Percentiles rank a stretch among this genome's conserved stretches.
Evolutionary conservation across 2,888 invertebrate species (phyloP).

Genomic region (Drosophila mercatorum): DNA sequence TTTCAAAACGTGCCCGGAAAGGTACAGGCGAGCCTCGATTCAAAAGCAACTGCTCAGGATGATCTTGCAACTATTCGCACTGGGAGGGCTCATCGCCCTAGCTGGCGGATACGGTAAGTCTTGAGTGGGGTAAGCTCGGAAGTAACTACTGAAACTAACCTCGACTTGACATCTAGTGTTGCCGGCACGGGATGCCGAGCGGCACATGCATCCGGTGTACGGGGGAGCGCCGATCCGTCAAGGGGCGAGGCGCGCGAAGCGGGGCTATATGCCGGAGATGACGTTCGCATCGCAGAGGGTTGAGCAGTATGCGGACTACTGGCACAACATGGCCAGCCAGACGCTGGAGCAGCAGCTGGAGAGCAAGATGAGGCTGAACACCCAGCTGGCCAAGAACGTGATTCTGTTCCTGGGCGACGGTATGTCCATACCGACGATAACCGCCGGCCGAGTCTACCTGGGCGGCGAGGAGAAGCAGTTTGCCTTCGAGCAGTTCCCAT

Average conservation of each 20-base stretch:
- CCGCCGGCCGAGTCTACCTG: slow-evolving; percentile 91
- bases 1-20: slow-evolving; percentile 60
- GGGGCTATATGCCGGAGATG: slow-evolving; percentile 80
- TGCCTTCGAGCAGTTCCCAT: slow-evolving; percentile 91
- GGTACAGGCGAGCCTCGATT: slow-evolving; percentile 26
- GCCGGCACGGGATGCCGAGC: slow-evolving; percentile 58
- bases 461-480: slow-evolving; percentile 92
- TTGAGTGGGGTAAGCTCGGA: neutral
- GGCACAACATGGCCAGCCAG: slow-evolving; percentile 85
- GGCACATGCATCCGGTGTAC: slow-evolving; percentile 81
- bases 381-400: slow-evolving; percentile 86
- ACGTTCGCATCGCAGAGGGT: slow-evolving; percentile 71
- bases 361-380: slow-evolving; percentile 78
- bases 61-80: slow-evolving; percentile 46
- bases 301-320: slow-evolving; percentile 83
- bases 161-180: slow-evolving; percentile 23
- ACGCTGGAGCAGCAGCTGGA: slow-evolving; percentile 83
- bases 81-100: slow-evolving; percentile 41
- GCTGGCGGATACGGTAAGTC: slow-evolving; percentile 51
- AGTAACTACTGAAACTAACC: neutral
- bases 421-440: slow-evolving; percentile 93
- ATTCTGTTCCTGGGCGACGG: slow-evolving; percentile 93
- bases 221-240: neutral
- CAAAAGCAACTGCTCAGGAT: slow-evolving; percentile 30
- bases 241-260: slow-evolving; percentile 56